Percentiles rank a stretch among this genome's conserved stretches.
These are phyloP conservation scores for Schmidtea mediterranea DNA, from an alignment of 1,140 invertebrate species.

Conservation along the genomic window DNA sequence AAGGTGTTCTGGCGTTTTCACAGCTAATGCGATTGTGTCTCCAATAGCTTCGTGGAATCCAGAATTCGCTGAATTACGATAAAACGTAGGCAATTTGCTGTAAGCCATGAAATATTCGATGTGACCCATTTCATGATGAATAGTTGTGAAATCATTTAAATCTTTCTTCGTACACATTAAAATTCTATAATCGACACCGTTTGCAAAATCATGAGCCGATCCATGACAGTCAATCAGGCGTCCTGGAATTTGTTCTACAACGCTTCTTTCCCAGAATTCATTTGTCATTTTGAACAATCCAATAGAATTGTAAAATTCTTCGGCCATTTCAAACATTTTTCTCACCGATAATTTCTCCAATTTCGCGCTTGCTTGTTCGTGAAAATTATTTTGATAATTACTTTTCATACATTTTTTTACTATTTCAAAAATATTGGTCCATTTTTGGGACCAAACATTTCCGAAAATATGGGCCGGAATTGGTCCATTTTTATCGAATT, in stretches of 20 bases:
- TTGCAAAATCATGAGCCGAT: slow-evolving; percentile 61
- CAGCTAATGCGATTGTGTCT: slow-evolving; percentile 55
- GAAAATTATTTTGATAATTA: no score
- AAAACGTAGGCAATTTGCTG: slow-evolving; percentile 35
- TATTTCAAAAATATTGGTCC: slow-evolving; percentile 25
- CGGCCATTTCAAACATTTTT: slow-evolving; percentile 39
- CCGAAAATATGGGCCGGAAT: slow-evolving; percentile 1
- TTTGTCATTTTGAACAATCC: slow-evolving; percentile 50
- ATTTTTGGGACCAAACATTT: slow-evolving; percentile 1
- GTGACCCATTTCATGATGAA: slow-evolving; percentile 60
- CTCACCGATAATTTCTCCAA: slow-evolving; percentile 28
- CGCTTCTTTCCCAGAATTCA: slow-evolving; percentile 31
- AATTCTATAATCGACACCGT: slow-evolving; percentile 36
- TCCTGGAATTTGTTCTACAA: slow-evolving; percentile 34
- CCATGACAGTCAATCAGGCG: slow-evolving; percentile 49
- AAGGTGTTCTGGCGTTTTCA: slow-evolving; percentile 51
- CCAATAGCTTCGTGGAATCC: slow-evolving; percentile 70
- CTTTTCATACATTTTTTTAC: slow-evolving; percentile 11
- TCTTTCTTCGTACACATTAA: slow-evolving; percentile 56
- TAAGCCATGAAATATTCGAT: slow-evolving; percentile 49
- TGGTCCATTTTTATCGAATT: neutral
- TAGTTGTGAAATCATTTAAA: slow-evolving; percentile 42
- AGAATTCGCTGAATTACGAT: slow-evolving; percentile 53
- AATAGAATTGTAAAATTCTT: slow-evolving; percentile 62
- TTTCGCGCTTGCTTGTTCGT: neutral